These are phyloP conservation scores for Mesoclemmys tuberculata DNA, from an alignment of 2,113 vertebrate genomes.

Conservation along the genomic window DNA sequence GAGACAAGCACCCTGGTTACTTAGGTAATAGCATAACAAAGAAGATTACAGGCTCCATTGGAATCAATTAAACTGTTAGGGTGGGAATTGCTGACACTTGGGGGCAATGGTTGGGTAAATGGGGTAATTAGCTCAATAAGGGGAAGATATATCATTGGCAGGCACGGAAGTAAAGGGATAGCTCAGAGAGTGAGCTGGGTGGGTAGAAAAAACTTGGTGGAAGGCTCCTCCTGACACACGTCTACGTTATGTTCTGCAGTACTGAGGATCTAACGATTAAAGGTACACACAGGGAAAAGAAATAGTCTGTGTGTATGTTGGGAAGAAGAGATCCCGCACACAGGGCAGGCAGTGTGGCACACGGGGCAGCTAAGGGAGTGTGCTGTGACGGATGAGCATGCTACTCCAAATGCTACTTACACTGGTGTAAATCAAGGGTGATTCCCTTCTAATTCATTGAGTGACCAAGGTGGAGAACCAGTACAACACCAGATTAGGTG, in stretches of 20 bases:
- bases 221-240: background rate
- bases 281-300: background rate
- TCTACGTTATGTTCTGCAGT: background rate
- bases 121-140: background rate
- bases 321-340: background rate
- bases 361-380: background rate
- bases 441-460: background rate
- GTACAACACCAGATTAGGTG: background rate
- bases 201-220: background rate
- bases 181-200: background rate
- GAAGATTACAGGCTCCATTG: background rate
- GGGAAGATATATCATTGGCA: background rate
- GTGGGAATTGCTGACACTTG: background rate
- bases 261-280: background rate
- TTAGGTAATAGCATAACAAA: background rate
- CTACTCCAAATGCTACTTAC: background rate
- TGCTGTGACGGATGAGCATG: background rate
- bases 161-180: background rate
- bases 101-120: background rate
- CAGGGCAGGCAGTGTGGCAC: background rate
- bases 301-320: background rate
- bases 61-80: background rate
- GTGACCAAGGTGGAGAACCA: fast-evolving
- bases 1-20: background rate
- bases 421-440: background rate